Evolutionary conservation across 2,113 vertebrate genomes (phyloP).

Genomic region (Hydrochoerus hydrochaeris): DNA sequence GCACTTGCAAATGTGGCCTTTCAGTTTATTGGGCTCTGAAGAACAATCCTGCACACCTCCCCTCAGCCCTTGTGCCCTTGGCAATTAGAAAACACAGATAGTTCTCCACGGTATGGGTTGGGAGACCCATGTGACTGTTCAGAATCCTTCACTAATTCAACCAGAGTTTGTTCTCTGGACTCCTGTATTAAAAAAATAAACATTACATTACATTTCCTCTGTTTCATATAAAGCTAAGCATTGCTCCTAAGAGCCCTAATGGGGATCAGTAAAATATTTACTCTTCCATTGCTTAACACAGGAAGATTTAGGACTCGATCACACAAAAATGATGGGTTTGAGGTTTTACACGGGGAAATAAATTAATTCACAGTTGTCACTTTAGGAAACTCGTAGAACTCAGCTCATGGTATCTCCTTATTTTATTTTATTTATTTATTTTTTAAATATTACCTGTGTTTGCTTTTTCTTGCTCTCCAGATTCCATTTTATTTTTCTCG

Average conservation of each 20-base stretch:
- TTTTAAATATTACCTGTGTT: background rate
- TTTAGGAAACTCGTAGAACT: background rate
- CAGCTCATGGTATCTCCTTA: background rate
- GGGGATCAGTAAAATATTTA: background rate
- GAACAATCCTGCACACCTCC: background rate
- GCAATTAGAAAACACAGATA: background rate
- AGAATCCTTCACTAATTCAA: background rate
- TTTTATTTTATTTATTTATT: background rate
- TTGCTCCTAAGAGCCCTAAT: background rate
- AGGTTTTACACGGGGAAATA: conserved; percentile 15
- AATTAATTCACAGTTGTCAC: background rate
- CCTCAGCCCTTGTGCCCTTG: background rate
- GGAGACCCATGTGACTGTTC: background rate
- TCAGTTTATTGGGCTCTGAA: background rate
- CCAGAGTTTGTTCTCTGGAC: background rate
- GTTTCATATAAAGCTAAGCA: background rate
- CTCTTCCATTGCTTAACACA: background rate
- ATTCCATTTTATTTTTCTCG: conserved; percentile 23
- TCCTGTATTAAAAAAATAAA: background rate
- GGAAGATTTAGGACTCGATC: background rate
- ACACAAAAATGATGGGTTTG: background rate
- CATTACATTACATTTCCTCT: background rate
- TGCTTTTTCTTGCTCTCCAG: background rate
- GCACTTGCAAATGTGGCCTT: background rate
- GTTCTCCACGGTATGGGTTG: background rate